Conservation (phyloP, 1,140 invertebrate genomes). For the Lordiphosa clarofinis region DNA sequence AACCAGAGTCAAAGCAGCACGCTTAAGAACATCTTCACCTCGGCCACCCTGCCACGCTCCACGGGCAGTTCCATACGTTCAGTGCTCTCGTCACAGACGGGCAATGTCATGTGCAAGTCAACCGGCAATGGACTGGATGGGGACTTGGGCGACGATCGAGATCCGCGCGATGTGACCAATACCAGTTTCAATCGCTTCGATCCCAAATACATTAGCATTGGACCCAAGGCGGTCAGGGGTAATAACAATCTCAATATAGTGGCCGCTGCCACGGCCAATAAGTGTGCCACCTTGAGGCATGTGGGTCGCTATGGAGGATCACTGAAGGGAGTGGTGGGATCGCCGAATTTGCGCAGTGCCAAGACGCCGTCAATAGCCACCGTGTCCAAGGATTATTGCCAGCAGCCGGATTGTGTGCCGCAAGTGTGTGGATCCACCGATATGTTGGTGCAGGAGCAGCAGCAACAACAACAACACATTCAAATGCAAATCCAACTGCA, state of each 20-base stretch:
- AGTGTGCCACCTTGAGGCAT: constrained; percentile 76
- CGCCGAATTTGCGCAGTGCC: constrained; percentile 73
- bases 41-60: constrained; percentile 72
- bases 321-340: constrained; percentile 72
- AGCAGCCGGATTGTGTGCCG: constrained; percentile 74
- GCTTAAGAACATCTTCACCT: constrained; percentile 78
- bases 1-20: constrained; percentile 51
- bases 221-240: constrained; percentile 81
- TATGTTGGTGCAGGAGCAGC: constrained; percentile 31
- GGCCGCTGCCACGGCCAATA: constrained; percentile 60
- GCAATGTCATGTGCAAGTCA: constrained; percentile 67
- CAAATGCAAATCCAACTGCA: constrained; percentile 9
- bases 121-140: constrained; percentile 65
- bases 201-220: constrained; percentile 83
- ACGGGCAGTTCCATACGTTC: constrained; percentile 74
- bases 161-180: constrained; percentile 78
- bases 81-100: constrained; percentile 65
- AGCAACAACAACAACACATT: constrained; percentile 7
- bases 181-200: constrained; percentile 83
- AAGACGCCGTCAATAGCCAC: constrained; percentile 77
- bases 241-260: constrained; percentile 73
- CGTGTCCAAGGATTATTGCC: constrained; percentile 78
- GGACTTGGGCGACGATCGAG: constrained; percentile 62
- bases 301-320: constrained; percentile 80
- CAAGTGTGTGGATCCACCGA: constrained; percentile 56